Evolutionary conservation across 1,140 invertebrate genomes (phyloP).

Genomic region (Leptinotarsa texana): DNA sequence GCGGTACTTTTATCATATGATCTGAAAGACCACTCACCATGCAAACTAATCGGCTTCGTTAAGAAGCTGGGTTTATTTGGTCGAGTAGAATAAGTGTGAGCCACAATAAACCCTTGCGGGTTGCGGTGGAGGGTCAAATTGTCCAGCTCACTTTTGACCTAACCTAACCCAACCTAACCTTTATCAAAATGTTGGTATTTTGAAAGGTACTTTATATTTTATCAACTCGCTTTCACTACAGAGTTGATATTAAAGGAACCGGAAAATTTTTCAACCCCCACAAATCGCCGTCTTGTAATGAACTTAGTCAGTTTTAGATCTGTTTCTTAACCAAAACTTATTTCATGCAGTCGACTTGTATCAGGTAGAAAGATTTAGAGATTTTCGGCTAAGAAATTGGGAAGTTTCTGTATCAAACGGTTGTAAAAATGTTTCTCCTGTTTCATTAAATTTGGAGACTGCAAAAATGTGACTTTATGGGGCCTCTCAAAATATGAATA

Average conservation of each 20-base stretch:
- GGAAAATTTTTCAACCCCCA: constrained; percentile 46
- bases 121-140: too few species aligned
- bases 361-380: constrained; percentile 28
- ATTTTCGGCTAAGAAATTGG: constrained; percentile 38
- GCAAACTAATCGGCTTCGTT: too few species aligned
- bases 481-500: constrained; percentile 22
- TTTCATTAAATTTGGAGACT: constrained; percentile 24
- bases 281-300: constrained; percentile 36
- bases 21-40: too few species aligned
- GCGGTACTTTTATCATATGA: too few species aligned
- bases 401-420: constrained; percentile 31
- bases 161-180: constrained; percentile 3
- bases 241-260: constrained; percentile 33
- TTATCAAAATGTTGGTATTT: constrained; percentile 37
- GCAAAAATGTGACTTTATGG: constrained; percentile 27
- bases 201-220: constrained; percentile 17
- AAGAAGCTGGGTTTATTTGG: too few species aligned
- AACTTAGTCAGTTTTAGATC: constrained; percentile 37
- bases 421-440: constrained; percentile 20
- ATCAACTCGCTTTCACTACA: constrained; percentile 32
- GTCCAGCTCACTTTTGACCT: too few species aligned
- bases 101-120: too few species aligned
- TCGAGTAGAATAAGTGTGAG: too few species aligned
- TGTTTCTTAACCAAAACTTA: constrained; percentile 40
- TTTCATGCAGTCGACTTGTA: constrained; percentile 30